Base-by-base conservation (phyloP, 2,797 vertebrate species). In the Gobio occitaniae region DNA sequence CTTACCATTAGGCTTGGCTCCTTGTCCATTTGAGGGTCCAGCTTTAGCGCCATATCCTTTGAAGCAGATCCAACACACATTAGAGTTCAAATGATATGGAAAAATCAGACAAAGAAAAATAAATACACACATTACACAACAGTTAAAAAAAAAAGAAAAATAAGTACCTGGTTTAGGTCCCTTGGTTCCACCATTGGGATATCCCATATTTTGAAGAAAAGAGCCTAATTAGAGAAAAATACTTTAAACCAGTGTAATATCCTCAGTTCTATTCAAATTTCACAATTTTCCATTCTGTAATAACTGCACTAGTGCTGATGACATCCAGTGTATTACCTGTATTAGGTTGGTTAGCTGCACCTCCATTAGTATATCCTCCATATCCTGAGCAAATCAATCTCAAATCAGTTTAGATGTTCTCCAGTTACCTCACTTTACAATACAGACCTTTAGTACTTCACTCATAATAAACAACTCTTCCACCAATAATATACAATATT, bases 121-220 rank as follows among this genome's bases (percentile, higher is more conserved):
- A 25, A 2, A 7, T 6, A 44, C 1, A 68, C 19, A 2, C 8
- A 16, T 44, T 44, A 44, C 41, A 44, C 41, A 44, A 44, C 0
- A 44, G 9, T 44, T 44, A 25, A 25, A 25, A 25, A 25, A 25
- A 25, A 25, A 25, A 25, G 25, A 25, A 25, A 25, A 25, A 25
- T 25, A 25, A 25, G 25, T 44, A 95, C 93, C 91, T 90, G 86
- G 80, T 78, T 91, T 92, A 11, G 87, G 88, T 91, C 80, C 91
- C 78, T 88, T 83, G 68, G 85, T 59, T 5, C 86, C 90, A 50
- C 87, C 90, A 83, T 71, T 92, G 36, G 47, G 75, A 44, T 85
- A 78, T 59, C 86, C 90, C 84, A 89, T 91, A 87, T 93, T 90
- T 59, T 92, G 93, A 4, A 54, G 25, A 19, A 21, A 84, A 56